phyloP scores from a whole-genome alignment of 2,888 invertebrate genomes.

The Troglohyphantes excavatus region DNA sequence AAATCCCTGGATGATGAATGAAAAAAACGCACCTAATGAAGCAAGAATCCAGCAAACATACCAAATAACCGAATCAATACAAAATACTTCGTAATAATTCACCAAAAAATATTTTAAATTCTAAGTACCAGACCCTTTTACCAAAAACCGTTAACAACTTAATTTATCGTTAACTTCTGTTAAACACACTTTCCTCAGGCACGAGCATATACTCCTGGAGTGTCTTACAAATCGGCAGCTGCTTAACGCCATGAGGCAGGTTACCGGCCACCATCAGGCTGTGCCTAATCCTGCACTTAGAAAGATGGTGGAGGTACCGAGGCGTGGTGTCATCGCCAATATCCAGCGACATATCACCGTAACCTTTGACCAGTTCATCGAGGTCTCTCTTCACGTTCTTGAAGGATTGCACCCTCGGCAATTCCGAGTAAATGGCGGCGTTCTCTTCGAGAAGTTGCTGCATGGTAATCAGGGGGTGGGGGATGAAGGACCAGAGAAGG shows the following conservation, averaged over 20 bases:
- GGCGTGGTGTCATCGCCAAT: not conserved
- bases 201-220: constrained; percentile 2
- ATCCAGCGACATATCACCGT: constrained; percentile 6
- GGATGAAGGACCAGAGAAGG: constrained; percentile 5
- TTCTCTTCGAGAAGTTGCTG: not conserved
- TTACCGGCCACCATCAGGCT: not conserved
- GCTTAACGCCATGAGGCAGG: not conserved
- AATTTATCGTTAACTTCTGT: not conserved
- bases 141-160: too few species aligned
- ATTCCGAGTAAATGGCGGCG: not conserved
- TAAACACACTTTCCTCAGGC: not conserved
- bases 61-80: not conserved
- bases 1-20: too few species aligned
- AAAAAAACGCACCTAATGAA: too few species aligned
- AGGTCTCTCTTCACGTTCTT: not conserved
- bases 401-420: not conserved
- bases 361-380: not conserved
- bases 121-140: too few species aligned
- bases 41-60: too few species aligned
- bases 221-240: not conserved
- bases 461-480: not conserved
- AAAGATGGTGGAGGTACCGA: constrained; percentile 5
- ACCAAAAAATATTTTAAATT: not conserved
- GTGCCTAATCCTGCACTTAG: not conserved
- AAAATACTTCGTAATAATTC: not conserved